These are phyloP conservation scores for Lepidurus apus DNA, from an alignment of 1,140 invertebrate genomes.

Conservation along the genomic window DNA sequence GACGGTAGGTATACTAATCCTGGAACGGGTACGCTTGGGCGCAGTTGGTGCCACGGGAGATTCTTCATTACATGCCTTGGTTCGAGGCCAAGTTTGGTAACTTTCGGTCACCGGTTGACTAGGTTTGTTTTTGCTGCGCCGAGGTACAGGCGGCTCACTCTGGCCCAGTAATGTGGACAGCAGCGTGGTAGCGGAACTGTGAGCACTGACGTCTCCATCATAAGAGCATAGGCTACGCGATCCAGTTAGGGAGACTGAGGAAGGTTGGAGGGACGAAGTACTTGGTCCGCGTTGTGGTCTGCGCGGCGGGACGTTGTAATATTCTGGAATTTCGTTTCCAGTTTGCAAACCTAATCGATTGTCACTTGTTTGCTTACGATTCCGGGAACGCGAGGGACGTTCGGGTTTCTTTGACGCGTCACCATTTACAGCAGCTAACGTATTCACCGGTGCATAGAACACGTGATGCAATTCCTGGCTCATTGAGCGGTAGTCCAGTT, in stretches of 20 bases:
- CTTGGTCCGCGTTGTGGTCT: neutral
- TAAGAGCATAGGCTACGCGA: conserved; percentile 8
- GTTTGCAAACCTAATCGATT: neutral
- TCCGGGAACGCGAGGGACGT: conserved; percentile 30
- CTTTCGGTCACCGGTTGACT: neutral
- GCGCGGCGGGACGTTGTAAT: conserved; percentile 30
- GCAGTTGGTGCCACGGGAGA: neutral
- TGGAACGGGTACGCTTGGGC: conserved; percentile 29
- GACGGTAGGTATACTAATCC: neutral
- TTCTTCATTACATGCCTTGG: neutral
- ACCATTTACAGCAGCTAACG: conserved; percentile 31
- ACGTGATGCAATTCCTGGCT: conserved; percentile 30
- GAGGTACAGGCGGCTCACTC: conserved; percentile 11
- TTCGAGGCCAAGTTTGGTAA: conserved; percentile 30
- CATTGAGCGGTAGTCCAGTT: conserved; percentile 12
- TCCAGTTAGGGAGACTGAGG: neutral
- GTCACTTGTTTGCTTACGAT: conserved; percentile 25
- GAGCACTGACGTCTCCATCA: neutral
- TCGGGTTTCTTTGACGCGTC: conserved; percentile 25
- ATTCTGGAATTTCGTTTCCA: conserved; percentile 22
- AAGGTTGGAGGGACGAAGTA: conserved; percentile 2
- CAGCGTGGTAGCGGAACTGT: neutral
- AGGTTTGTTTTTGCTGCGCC: conserved; percentile 1
- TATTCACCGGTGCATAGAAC: conserved; percentile 32
- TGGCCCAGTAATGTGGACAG: neutral